Evolutionary conservation across 1,140 invertebrate species (phyloP).

Genomic region (Nixonia krombeini): DNA sequence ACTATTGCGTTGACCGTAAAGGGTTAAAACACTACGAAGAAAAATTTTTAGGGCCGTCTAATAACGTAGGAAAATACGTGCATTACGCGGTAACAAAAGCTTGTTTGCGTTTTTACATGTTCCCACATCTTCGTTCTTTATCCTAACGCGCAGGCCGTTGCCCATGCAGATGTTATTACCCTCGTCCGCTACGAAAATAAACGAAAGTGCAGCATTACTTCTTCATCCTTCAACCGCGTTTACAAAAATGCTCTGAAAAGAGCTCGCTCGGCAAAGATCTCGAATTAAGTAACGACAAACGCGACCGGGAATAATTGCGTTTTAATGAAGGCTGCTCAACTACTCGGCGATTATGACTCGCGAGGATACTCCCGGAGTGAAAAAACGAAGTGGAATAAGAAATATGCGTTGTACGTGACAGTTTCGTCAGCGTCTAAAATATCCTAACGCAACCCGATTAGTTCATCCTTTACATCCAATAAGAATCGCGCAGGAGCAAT

Average conservation of each 20-base stretch:
- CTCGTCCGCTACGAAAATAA: no score
- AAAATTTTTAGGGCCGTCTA: constrained; percentile 14
- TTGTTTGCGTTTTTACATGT: background rate
- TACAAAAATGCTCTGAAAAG: no score
- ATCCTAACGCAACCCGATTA: background rate
- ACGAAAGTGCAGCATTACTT: no score
- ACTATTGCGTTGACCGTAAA: constrained; percentile 3
- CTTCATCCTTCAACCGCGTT: no score
- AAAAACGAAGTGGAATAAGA: no score
- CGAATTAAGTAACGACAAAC: no score
- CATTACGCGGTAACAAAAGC: background rate
- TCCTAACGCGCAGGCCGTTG: background rate
- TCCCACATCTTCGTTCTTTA: background rate
- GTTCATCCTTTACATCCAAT: background rate
- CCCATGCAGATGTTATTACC: background rate
- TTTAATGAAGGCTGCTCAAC: no score
- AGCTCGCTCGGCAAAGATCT: no score
- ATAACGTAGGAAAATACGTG: constrained; percentile 1
- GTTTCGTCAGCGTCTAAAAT: background rate
- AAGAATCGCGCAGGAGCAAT: constrained; percentile 4
- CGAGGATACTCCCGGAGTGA: no score
- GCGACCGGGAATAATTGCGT: no score
- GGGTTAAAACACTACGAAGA: background rate
- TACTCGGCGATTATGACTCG: no score
- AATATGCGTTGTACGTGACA: background rate